Percentiles rank a stretch among this genome's conserved stretches.
These are phyloP conservation scores for Tiphia femorata DNA, from an alignment of 2,888 invertebrate genomes.

Conservation along the genomic window DNA sequence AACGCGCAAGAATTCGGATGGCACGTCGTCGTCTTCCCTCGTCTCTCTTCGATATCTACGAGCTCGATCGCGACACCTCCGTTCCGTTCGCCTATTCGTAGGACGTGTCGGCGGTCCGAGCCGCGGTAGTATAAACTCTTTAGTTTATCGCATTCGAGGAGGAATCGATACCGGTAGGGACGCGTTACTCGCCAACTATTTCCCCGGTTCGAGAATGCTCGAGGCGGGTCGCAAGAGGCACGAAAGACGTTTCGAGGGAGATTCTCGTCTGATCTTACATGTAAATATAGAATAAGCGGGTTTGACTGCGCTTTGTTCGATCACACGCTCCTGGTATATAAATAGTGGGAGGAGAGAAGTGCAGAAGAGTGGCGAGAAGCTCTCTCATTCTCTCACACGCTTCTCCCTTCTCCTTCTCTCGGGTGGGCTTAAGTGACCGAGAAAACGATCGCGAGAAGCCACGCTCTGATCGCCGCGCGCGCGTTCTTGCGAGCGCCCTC, in stretches of 20 bases:
- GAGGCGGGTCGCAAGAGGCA: background rate
- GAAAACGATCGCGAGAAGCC: background rate
- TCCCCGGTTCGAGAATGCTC: background rate
- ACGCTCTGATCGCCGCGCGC: background rate
- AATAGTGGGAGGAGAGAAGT: slow-evolving; percentile 16
- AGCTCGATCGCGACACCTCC: too few species aligned
- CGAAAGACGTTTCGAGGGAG: too few species aligned
- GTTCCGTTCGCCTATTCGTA: too few species aligned
- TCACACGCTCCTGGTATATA: slow-evolving; percentile 28
- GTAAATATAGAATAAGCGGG: slow-evolving; percentile 52
- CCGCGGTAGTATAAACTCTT: background rate
- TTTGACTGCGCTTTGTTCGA: slow-evolving; percentile 56
- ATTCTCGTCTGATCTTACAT: slow-evolving; percentile 41
- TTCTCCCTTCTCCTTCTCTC: too few species aligned
- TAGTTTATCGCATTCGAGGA: background rate
- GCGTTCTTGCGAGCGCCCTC: background rate
- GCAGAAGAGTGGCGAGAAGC: slow-evolving; percentile 16
- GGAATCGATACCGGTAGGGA: background rate
- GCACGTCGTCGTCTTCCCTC: too few species aligned
- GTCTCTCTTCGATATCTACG: too few species aligned
- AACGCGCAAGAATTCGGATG: too few species aligned
- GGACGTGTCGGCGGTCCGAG: background rate
- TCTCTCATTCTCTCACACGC: slow-evolving; percentile 7
- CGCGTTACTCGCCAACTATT: slow-evolving; percentile 1
- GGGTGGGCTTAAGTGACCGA: background rate